Evolutionary conservation across 2,113 vertebrate genomes (phyloP), one percentile per base, ranked within the genome.

Genomic region (Ctenomys sociabilis): DNA sequence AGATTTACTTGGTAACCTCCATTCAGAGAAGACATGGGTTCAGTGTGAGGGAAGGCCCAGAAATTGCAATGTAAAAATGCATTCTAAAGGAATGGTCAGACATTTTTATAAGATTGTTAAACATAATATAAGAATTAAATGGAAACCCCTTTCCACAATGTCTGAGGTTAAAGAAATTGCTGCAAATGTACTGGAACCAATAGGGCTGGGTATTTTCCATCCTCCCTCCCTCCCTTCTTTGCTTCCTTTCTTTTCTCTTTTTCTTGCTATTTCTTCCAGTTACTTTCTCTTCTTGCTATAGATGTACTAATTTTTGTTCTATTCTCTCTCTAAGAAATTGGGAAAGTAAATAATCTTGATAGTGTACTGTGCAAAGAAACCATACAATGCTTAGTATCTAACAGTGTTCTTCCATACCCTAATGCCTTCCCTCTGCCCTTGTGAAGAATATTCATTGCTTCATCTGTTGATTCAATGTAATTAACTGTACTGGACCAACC

Each of bases 271-370:
- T 26, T 52, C 59, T 70, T 61, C 19, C n/a, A 5, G 13, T 32
- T 9, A 37, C 45, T 52, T 32, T 26, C 52, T 57, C 68, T 61
- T 57, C 54, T 86, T 57, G 21, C 30, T 5, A 11, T 59, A 7
- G 13, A 43, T 66, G 45, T 83, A 59, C 73, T 80, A 72, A 73
- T 88, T 96, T 84, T 80, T 14, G 73, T 7, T 91, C 12, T 54
- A 17, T 52, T 81, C 73, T 12, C 35, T 61, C 26, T 61, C 35
- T 45, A 84, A 64, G n/a, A 90, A 54, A 64, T 57, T 68, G 0
- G 4, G 12, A 94, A 75, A 14, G 10, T 4, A 90, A 82, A 17
- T 86, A 70, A 3, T 87, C 6, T 52, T 66, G 32, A 75, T 28
- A 66, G 4, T 72, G 45, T 88, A 54, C 26, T 78, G 21, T 84